Evolutionary conservation across 2,113 vertebrate genomes (phyloP), one percentile per base, ranked within the genome.

Genomic region (Salvelinus fontinalis): DNA sequence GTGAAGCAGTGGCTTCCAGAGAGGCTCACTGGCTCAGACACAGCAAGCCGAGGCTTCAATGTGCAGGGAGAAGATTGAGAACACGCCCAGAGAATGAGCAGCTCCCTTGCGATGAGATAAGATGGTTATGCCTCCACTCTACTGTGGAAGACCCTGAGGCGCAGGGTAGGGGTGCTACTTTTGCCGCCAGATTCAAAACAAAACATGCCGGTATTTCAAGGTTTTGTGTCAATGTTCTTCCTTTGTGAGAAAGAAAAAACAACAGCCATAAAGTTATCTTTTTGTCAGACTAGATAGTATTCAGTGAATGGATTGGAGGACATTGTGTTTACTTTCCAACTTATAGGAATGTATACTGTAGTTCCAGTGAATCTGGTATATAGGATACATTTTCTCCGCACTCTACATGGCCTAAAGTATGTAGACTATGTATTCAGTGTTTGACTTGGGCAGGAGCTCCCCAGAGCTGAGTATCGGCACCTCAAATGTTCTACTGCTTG

Each of bases 11-110:
- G 57, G 81, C 79, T 80, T 71, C 77, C 57, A 75, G 11, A 26
- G 62, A 26, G 62, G 57, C 67, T 48, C 65, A 87, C 71, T 78
- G 67, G 70, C 82, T 79, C 74, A 83, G 34, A 87, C 77, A 77
- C 71, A 54, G 14, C 16, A 54, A 5, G 49, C 14, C 18, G 49
- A 54, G 51, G 51, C 51, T 77, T 87, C 89, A 91, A 92, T 90
- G 88, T 93, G 92, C 80, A 83, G 67, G 34, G 82, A 83, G 81
- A 82, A 91, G 94, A 94, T 94, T 93, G 89, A 87, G 88, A 88
- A 91, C 91, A 92, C 93, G 77, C 93, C 93, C 92, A 79, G 82
- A 71, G 68, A 84, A 78, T n/a, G 71, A 85, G 83, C 70, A 67
- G 77, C 71, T 79, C 72, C 73, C 80, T 74, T 49, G 75, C 66